These are phyloP conservation scores for Lacerta viridis DNA, from an alignment of 2,797 vertebrate species.

Conservation along the genomic window DNA sequence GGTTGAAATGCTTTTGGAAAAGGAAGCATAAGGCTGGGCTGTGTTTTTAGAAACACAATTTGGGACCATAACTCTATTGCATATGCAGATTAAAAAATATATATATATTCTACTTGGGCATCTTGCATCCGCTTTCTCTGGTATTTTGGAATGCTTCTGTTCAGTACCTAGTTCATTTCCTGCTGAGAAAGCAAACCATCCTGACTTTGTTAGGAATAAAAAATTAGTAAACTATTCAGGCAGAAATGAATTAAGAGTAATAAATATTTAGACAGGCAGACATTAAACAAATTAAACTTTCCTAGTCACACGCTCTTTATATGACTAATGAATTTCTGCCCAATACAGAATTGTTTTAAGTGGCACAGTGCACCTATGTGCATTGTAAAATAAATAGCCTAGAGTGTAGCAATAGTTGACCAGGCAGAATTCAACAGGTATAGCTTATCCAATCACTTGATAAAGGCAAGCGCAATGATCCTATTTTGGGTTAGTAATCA, in stretches of 20 bases:
- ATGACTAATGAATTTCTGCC: neutral
- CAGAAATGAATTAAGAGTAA: neutral
- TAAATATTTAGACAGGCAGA: neutral
- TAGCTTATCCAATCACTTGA: neutral
- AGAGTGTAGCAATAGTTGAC: neutral
- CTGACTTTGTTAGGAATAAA: no score
- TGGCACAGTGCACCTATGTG: neutral
- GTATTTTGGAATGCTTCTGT: neutral
- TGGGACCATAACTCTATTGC: neutral
- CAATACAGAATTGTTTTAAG: no score
- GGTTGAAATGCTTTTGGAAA: neutral
- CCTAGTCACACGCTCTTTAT: neutral
- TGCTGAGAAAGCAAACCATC: no score
- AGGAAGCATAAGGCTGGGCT: neutral
- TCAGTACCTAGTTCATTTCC: neutral
- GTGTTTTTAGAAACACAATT: neutral
- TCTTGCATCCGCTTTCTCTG: neutral
- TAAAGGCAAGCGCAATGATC: neutral
- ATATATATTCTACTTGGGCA: neutral
- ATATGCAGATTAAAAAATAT: neutral
- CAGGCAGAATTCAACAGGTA: neutral
- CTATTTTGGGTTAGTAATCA: neutral
- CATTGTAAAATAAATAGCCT: neutral
- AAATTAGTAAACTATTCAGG: no score
- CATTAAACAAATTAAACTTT: neutral